Evolutionary conservation across 1,140 invertebrate genomes (phyloP), one percentile per base, ranked within the genome.

Genomic region (Drosophila seguyi): DNA sequence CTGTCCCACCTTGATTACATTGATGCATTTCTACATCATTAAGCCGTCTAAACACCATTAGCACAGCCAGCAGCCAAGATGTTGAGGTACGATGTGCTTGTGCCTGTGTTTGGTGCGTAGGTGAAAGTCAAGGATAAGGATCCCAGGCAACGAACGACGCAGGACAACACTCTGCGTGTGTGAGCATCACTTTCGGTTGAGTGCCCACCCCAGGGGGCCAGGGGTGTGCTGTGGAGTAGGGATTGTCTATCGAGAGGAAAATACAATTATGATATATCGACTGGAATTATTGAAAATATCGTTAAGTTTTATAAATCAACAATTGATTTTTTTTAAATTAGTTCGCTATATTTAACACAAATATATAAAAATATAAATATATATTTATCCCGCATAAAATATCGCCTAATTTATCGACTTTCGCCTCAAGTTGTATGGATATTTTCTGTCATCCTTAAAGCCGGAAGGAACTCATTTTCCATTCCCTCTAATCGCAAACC

Each of bases 11-110:
- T 87, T 88, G 80, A 87, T 87, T 87, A 87, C 73, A 80, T 80
- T 84, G 84, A 78, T 87, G 84, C 84, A 87, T 81, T 87, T 87
- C 84, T 88, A 88, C 80, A 87, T 87, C 84, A 87, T 87, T 87
- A 87, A 81, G 67, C 77, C 84, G 72, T 69, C 76, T 80, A 83
- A 87, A 83, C 80, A 83, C 76, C 84, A 87, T 87, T 87, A 87
- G 76, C 52, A 55, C 34, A 6, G 29, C 65, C 53, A 56, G 27
- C 56, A 67, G 62, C 44, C 48, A 60, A 81, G 82, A 86, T 76
- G 63, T 77, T 68, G 41, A 81, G 67, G 39, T 69, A 48, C 48
- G 18, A 34, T 61, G 63, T 63, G 16, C 22, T 5, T 20, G 58
- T 48, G 14, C 42, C 56, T 41, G 31, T 34, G 42, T 20, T 5